A percentile compares a stretch with the other conserved stretches of the same genome.
Conservation (phyloP, 2,888 invertebrate species). For the Netelia inedita region DNA sequence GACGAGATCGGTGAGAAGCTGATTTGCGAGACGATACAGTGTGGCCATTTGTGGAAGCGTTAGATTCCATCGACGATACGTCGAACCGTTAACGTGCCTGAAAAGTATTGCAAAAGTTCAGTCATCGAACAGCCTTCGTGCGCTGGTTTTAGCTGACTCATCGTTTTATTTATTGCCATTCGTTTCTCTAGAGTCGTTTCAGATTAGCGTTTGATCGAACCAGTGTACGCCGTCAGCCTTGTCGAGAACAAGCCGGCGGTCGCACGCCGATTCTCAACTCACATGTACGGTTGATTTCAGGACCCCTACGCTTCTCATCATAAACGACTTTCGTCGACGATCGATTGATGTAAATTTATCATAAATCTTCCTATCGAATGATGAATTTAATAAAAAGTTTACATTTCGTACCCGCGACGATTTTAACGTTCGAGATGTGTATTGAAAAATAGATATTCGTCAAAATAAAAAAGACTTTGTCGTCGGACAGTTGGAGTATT, state of each 20-base stretch:
- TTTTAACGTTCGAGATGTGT: too few species aligned
- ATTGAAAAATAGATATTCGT: too few species aligned
- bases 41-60: slow-evolving; percentile 99
- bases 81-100: slow-evolving; percentile 97
- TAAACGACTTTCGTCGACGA: slow-evolving; percentile 37
- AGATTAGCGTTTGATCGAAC: slow-evolving; percentile 81
- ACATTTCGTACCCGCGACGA: too few species aligned
- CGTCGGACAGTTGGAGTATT: too few species aligned
- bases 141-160: not conserved
- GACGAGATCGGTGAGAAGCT: slow-evolving; percentile 98
- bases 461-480: too few species aligned
- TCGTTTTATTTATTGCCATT: not conserved
- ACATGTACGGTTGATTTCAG: slow-evolving; percentile 84
- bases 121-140: not conserved
- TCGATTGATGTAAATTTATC: slow-evolving; percentile 14
- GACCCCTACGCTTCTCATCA: slow-evolving; percentile 85
- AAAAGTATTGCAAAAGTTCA: slow-evolving; percentile 43
- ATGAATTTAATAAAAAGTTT: not conserved
- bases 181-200: slow-evolving; percentile 40
- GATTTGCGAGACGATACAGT: slow-evolving; percentile 98
- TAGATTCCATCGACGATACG: slow-evolving; percentile 98
- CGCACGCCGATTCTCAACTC: slow-evolving; percentile 79
- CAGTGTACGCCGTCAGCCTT: slow-evolving; percentile 73
- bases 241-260: slow-evolving; percentile 78
- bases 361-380: slow-evolving; percentile 12